Percentiles rank a stretch among this genome's conserved stretches.
These are phyloP conservation scores for Cassiopea andromeda DNA, from an alignment of 30 jellyfish, hydroid and myxozoan species.

Conservation along the genomic window DNA sequence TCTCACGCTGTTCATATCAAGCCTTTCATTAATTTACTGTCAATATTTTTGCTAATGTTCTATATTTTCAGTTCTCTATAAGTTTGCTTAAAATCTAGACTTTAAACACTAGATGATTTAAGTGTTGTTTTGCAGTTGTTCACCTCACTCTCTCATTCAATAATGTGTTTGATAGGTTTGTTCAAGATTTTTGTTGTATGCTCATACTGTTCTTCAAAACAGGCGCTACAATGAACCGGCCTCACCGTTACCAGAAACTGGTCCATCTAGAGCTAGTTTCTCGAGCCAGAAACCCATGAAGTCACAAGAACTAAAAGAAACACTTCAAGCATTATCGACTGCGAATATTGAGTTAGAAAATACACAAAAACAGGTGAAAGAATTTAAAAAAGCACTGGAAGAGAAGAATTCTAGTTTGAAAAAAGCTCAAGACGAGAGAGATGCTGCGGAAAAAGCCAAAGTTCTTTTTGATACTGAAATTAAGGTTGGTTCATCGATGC, in stretches of 20 bases:
- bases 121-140: no score
- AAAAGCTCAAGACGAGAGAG: conserved; percentile 82
- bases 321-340: conserved; percentile 64
- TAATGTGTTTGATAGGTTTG: not conserved
- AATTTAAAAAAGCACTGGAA: conserved; percentile 58
- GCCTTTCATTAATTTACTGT: no score
- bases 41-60: no score
- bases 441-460: conserved; percentile 85
- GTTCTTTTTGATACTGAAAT: conserved; percentile 88
- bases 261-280: conserved; percentile 49
- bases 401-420: conserved; percentile 64
- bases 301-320: conserved; percentile 79
- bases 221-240: conserved; percentile 70
- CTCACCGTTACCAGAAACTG: conserved; percentile 64
- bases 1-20: not conserved
- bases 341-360: conserved; percentile 81
- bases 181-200: not conserved
- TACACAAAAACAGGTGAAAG: conserved; percentile 75
- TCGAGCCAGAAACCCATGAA: conserved; percentile 68
- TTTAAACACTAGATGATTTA: no score
- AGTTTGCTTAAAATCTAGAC: no score
- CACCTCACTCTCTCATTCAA: no score
- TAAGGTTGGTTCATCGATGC: conserved; percentile 53
- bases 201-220: not conserved
- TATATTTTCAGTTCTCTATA: no score